Base-by-base conservation (phyloP, 2,888 invertebrate genomes). In the Xestia sexstrigata region DNA sequence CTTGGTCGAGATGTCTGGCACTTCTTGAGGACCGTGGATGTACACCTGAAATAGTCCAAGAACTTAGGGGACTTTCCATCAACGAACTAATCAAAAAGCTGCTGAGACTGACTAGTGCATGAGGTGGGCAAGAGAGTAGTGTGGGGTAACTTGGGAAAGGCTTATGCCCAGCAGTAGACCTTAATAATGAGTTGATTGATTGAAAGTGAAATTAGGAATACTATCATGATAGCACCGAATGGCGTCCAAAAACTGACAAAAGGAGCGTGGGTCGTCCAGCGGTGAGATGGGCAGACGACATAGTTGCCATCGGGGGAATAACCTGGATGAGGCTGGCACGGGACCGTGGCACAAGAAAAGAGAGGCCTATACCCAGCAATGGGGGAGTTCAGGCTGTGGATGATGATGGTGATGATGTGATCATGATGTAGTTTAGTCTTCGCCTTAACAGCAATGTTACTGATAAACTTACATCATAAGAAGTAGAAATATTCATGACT, bases 11-110 rank as follows among this genome's bases (percentile, higher is more conserved):
- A 98, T 97, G 88, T 98, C 98, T 0, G 98, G 97, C 0, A 97
- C 97, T 93, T 98, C 98, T 45, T 97, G 94, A 0, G 98, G 97
- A 0, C 98, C 98, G 86, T 98, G 98, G 66, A 98, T 91, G 86
- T 97, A 97, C 1, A 97, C 96, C 97, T 98, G 79, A 20, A 86
- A 65, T 62, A 4, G 15, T 3, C 1, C n/a, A 63, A 52, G 9
- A 52, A 23, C 23, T 8, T 49, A n/a, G 6, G 13, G 4, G n/a
- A 55, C 23, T n/a, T n/a, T 55, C 13, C 55, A 55, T 55, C 55
- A n/a, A 13, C 13, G 13, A 6, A 13, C n/a, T 55, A n/a, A 55
- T 5, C n/a, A 23, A n/a, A 55, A 55, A n/a, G n/a, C 55, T n/a
- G 11, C 55, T n/a, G 5, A n/a, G 5, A n/a, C 5, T 55, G 55